Evolutionary conservation across 2,888 invertebrate genomes (phyloP), one percentile per base, ranked within the genome.

Genomic region (Drosophila meridionalis): DNA sequence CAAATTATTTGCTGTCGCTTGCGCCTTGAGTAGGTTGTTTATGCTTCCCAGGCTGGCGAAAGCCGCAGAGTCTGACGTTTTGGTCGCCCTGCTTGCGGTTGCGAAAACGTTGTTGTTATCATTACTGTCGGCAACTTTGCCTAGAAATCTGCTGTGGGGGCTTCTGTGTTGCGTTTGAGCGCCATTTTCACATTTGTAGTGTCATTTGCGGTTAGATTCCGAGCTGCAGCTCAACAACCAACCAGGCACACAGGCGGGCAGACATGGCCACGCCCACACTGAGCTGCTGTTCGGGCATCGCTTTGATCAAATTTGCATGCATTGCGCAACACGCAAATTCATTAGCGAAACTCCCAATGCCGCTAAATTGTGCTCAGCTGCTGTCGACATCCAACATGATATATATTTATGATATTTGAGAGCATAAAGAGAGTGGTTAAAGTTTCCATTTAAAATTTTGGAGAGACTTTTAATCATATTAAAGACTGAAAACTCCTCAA

Each of bases 181-280:
- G 57, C 68, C 60, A 73, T 81, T 81, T 78, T 66, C 75, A 56
- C 80, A 78, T 82, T 84, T 87, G 84, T 77, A 82, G 75, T 82
- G 78, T 73, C 84, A 80, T 83, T 87, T 85, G 85, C 61, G 83
- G 86, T 76, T 81, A 83, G 86, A 86, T 83, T 82, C 74, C 75
- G 66, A 73, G 43, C 52, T 73, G 63, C 69, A 56, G 62, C 36
- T 40, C 42, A 28, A 40, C 69, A 36, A 34, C 34, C 36, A 20
- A 12, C 52, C 6, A 20, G 20, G 11, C 52, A 11, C 20, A 32
- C 9, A n/a, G n/a, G 2, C 48, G n/a, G 30, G 48, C 66, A 45
- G 5, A 2, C 42, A 20, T 38, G 53, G 36, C 11, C 40, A 48
- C 55, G 3, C 62, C 34, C 50, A 42, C 34, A 34, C 20, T 28